Conservation (phyloP, 64 coral and sea anemone species). For the Hydrozoanthus tunicans region DNA sequence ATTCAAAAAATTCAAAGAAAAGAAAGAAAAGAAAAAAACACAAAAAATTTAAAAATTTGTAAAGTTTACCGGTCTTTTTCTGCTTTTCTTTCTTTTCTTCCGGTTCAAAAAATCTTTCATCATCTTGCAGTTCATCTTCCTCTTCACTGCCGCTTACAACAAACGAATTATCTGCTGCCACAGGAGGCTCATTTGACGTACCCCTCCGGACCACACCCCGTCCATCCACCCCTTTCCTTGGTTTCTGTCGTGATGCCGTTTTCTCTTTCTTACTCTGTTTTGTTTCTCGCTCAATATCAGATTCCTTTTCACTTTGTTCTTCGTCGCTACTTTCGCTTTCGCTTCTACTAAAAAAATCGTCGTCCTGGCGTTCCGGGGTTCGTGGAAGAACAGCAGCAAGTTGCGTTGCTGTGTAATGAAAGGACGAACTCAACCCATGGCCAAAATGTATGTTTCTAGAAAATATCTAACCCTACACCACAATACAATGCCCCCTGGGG, state of each 20-base stretch:
- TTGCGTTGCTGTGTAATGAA: constrained; percentile 63
- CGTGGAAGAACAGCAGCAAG: constrained; percentile 73
- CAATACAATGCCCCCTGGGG: no score
- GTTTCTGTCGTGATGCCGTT: constrained; percentile 28
- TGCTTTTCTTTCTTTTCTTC: constrained; percentile 6
- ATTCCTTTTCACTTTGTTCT: constrained; percentile 22
- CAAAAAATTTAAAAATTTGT: no score
- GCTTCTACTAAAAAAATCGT: constrained; percentile 74
- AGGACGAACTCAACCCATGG: neutral
- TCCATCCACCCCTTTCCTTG: neutral
- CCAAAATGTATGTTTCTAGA: neutral
- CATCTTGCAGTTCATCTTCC: constrained; percentile 23
- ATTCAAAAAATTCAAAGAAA: no score
- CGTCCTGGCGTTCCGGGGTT: constrained; percentile 71
- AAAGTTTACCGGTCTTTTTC: neutral
- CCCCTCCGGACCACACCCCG: neutral
- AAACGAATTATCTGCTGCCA: constrained; percentile 68
- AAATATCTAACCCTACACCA: no score
- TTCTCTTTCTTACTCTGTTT: constrained; percentile 71
- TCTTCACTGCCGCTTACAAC: constrained; percentile 66
- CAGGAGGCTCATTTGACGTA: neutral
- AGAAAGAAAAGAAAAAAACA: no score
- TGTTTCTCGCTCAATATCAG: constrained; percentile 25
- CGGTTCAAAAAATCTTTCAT: constrained; percentile 68
- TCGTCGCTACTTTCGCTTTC: constrained; percentile 74